phyloP scores from a whole-genome alignment of 92 coral and sea anemone genomes.

The Metridium senile region DNA sequence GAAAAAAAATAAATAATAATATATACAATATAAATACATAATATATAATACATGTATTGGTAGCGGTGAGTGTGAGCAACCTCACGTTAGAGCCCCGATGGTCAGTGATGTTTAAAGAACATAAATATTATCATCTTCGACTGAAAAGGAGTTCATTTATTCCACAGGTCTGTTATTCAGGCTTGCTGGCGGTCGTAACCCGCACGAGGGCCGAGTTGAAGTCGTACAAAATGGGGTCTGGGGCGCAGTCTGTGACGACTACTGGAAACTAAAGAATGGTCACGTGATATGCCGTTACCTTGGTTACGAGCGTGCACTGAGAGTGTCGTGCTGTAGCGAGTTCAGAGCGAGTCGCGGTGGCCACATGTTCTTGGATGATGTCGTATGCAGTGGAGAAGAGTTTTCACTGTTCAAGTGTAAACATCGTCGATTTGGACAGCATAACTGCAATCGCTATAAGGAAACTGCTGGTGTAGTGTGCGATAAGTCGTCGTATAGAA shows the following conservation, averaged over 20 bases:
- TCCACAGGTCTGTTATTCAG: constrained; percentile 17
- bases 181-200: constrained; percentile 33
- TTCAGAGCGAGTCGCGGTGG: constrained; percentile 24
- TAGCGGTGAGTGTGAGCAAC: no score
- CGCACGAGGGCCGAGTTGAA: constrained; percentile 49
- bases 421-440: constrained; percentile 18
- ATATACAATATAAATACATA: no score
- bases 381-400: constrained; percentile 33
- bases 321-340: constrained; percentile 29
- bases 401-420: constrained; percentile 14
- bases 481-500: constrained; percentile 6
- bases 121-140: background rate
- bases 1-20: no score
- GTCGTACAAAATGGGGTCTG: constrained; percentile 45
- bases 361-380: constrained; percentile 34
- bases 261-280: constrained; percentile 48
- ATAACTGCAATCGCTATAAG: constrained; percentile 25
- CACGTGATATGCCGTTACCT: constrained; percentile 54
- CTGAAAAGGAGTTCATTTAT: background rate
- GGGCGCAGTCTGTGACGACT: constrained; percentile 57
- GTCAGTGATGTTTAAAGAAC: no score
- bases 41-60: no score
- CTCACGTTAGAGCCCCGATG: no score
- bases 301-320: constrained; percentile 39
- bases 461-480: constrained; percentile 47